These are phyloP conservation scores for Mythimna loreyi DNA, from an alignment of 2,888 invertebrate genomes.

Conservation along the genomic window DNA sequence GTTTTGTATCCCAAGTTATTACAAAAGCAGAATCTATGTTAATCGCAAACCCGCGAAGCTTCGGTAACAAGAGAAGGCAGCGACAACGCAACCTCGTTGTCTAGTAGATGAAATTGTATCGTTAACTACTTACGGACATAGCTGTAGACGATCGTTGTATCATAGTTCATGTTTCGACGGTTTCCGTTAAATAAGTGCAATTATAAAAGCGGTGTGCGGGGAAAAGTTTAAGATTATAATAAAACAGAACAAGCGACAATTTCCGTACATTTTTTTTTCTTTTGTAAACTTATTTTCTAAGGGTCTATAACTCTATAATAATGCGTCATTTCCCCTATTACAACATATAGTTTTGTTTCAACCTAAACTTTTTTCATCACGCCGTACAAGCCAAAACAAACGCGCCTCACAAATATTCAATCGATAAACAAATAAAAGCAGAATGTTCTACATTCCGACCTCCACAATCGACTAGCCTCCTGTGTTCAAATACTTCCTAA, in stretches of 20 bases:
- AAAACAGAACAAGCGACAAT: too few species aligned
- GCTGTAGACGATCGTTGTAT: slow-evolving; percentile 30
- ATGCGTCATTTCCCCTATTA: too few species aligned
- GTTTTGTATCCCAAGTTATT: not conserved
- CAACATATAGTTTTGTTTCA: too few species aligned
- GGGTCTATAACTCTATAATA: too few species aligned
- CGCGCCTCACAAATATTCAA: slow-evolving; percentile 36
- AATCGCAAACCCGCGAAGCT: slow-evolving; percentile 43
- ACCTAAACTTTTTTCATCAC: slow-evolving; percentile 21
- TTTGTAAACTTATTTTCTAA: too few species aligned
- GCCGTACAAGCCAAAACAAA: slow-evolving; percentile 17
- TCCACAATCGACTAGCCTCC: slow-evolving; percentile 76
- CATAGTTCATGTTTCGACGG: slow-evolving; percentile 45
- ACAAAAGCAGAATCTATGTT: slow-evolving; percentile 13
- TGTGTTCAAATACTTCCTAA: slow-evolving; percentile 80
- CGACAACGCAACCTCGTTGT: slow-evolving; percentile 30
- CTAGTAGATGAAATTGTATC: slow-evolving; percentile 49
- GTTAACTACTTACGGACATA: slow-evolving; percentile 36
- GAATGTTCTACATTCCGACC: slow-evolving; percentile 60
- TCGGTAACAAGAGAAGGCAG: slow-evolving; percentile 47
- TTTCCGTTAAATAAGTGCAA: slow-evolving; percentile 46
- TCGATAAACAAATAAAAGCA: slow-evolving; percentile 28
- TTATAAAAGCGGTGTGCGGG: slow-evolving; percentile 37
- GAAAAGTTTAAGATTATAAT: not conserved
- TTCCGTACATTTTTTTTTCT: too few species aligned